Percentiles rank a stretch among this genome's conserved stretches.
phyloP scores from a whole-genome alignment of 2,113 vertebrate species.

The Rallus limicola region DNA sequence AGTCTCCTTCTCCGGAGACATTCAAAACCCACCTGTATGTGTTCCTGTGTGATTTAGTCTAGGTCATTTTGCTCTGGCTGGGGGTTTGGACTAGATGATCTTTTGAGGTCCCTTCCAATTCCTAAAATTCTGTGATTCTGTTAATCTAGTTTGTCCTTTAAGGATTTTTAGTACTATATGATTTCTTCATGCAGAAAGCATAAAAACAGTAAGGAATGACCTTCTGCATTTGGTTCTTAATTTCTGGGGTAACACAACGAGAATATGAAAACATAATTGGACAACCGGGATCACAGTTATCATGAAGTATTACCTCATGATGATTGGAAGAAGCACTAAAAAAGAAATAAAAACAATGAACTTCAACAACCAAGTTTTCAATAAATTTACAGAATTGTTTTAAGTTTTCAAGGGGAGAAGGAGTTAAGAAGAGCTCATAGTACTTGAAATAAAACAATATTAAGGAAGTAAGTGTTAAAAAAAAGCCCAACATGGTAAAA shows the following conservation, averaged over 20 bases:
- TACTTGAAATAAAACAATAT: background rate
- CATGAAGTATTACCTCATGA: background rate
- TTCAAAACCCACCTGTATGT: no score
- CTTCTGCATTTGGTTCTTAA: background rate
- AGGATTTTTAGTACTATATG: background rate
- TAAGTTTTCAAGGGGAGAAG: background rate
- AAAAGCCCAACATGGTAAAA: background rate
- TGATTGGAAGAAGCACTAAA: background rate
- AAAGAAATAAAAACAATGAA: background rate
- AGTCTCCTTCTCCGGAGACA: no score
- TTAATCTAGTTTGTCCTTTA: background rate
- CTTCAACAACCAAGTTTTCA: background rate
- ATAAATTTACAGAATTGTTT: background rate
- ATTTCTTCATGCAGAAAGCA: background rate
- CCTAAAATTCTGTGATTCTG: no score
- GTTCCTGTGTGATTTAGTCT: no score
- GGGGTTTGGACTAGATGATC: no score
- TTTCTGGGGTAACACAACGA: accelerated
- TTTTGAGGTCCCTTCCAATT: no score
- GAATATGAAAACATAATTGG: background rate
- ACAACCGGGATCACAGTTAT: background rate
- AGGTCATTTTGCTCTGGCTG: no score
- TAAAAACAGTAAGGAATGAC: background rate
- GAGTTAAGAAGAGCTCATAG: background rate
- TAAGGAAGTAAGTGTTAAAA: background rate